These are phyloP conservation scores for Pantala flavescens DNA, from an alignment of 1,140 invertebrate genomes.

Conservation along the genomic window DNA sequence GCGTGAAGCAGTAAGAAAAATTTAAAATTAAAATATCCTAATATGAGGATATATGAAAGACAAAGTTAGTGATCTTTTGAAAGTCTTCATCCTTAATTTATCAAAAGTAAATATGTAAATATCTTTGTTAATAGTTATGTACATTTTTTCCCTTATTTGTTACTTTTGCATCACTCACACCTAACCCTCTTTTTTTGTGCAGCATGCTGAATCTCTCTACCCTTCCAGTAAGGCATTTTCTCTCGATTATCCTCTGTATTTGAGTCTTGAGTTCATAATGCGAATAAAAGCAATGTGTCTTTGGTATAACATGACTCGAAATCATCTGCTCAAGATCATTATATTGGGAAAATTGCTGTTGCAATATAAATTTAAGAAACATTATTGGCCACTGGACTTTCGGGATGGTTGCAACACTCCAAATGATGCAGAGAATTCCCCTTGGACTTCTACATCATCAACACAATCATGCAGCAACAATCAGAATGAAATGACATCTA, in stretches of 20 bases:
- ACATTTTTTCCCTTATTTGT: too few species aligned
- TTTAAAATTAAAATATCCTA: too few species aligned
- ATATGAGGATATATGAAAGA: too few species aligned
- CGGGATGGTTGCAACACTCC: background rate
- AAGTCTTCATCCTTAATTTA: too few species aligned
- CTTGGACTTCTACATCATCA: background rate
- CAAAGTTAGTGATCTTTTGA: too few species aligned
- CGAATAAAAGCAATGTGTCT: constrained; percentile 69
- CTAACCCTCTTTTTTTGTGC: background rate
- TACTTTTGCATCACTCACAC: too few species aligned
- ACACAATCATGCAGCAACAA: background rate
- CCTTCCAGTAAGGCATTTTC: constrained; percentile 72
- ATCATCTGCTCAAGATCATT: constrained; percentile 67
- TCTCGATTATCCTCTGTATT: constrained; percentile 58
- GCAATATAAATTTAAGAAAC: constrained; percentile 7
- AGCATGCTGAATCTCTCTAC: constrained; percentile 60
- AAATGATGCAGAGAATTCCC: background rate
- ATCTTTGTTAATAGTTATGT: too few species aligned
- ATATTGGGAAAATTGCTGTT: constrained; percentile 61
- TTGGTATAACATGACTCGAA: constrained; percentile 81
- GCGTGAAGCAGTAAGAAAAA: too few species aligned
- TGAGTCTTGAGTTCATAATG: constrained; percentile 49
- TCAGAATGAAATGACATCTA: background rate
- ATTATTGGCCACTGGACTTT: background rate
- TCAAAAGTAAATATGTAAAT: too few species aligned